phyloP scores from a whole-genome alignment of 2,888 invertebrate species.

The Sericinus montela region DNA sequence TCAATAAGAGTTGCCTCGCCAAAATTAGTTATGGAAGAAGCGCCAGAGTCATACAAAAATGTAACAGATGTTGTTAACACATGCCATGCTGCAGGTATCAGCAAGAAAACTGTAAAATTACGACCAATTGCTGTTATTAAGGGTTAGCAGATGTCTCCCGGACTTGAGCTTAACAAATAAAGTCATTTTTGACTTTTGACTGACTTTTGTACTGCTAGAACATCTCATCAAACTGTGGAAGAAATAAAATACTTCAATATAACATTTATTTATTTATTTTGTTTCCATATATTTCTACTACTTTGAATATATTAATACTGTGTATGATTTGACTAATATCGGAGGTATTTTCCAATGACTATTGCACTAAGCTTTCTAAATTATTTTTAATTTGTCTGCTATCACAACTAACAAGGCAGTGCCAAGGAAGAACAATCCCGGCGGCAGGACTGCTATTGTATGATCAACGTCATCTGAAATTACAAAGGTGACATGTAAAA shows the following conservation, averaged over 20 bases:
- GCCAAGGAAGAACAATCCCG: constrained; percentile 69
- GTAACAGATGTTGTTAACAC: constrained; percentile 99
- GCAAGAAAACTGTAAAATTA: constrained; percentile 97
- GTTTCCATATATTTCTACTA: constrained; percentile 37
- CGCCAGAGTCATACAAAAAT: constrained; percentile 99
- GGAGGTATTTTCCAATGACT: constrained; percentile 32
- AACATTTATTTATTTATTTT: constrained; percentile 27
- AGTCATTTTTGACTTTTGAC: too few species aligned
- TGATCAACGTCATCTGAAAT: constrained; percentile 56
- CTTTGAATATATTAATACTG: constrained; percentile 65
- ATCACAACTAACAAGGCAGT: constrained; percentile 66
- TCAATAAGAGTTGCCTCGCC: constrained; percentile 99
- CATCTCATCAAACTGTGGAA: neutral
- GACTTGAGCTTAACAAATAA: too few species aligned
- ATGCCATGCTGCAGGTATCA: constrained; percentile 98
- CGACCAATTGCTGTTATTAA: constrained; percentile 99
- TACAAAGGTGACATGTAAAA: constrained; percentile 24
- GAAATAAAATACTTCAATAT: constrained; percentile 3
- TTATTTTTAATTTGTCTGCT: constrained; percentile 66
- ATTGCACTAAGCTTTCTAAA: constrained; percentile 33
- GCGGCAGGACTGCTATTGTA: constrained; percentile 55
- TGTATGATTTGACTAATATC: constrained; percentile 33
- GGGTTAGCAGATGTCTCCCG: constrained; percentile 87
- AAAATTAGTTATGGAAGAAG: constrained; percentile 99
- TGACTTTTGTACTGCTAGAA: too few species aligned